These are phyloP conservation scores for Microhierax caerulescens DNA, from an alignment of 2,797 vertebrate genomes.

Conservation along the genomic window DNA sequence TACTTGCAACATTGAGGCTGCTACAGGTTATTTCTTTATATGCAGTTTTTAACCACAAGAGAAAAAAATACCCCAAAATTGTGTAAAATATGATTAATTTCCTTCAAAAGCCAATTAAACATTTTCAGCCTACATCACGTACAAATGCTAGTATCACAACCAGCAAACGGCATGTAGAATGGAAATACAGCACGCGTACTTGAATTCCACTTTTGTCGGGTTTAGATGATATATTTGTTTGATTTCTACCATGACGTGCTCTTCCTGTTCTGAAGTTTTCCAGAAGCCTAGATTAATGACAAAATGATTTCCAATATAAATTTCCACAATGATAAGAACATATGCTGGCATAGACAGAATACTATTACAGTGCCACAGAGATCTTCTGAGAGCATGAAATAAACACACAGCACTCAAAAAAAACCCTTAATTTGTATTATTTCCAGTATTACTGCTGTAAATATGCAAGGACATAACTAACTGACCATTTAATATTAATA, in stretches of 20 bases:
- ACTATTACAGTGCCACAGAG: background rate
- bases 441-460: background rate
- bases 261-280: constrained; percentile 51
- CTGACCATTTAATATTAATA: constrained; percentile 12
- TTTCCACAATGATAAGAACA: constrained; percentile 19
- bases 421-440: background rate
- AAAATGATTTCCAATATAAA: constrained; percentile 35
- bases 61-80: background rate
- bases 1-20: background rate
- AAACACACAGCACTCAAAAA: background rate
- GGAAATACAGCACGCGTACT: constrained; percentile 33
- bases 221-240: constrained; percentile 63
- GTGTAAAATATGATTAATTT: background rate
- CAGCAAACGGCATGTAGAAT: constrained; percentile 31
- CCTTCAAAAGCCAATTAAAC: background rate
- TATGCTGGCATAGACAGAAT: constrained; percentile 12
- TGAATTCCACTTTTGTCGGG: constrained; percentile 55
- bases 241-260: constrained; percentile 29
- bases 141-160: background rate
- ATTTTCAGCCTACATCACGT: background rate
- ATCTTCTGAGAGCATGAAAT: background rate
- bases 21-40: background rate
- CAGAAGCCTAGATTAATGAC: constrained; percentile 53
- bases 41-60: background rate
- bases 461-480: background rate